Evolutionary conservation across 2,113 vertebrate genomes (phyloP).

Genomic region (Melanerpes aurifrons): DNA sequence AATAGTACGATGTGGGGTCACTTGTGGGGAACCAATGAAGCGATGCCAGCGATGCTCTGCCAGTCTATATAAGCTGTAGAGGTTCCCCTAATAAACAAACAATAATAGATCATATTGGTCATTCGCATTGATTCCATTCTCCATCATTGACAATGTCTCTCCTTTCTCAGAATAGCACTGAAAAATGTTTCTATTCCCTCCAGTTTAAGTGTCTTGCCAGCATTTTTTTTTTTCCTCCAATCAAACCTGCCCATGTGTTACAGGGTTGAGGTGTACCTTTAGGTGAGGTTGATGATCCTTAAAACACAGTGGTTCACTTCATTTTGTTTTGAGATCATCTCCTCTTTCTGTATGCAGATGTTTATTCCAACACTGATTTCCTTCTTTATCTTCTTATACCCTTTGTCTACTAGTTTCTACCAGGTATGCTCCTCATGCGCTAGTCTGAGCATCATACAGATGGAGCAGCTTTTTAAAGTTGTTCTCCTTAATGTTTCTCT

Average conservation of each 20-base stretch:
- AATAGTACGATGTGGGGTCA: too few species aligned
- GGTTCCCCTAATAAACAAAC: too few species aligned
- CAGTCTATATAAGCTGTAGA: too few species aligned
- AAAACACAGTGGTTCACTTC: background rate
- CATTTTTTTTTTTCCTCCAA: background rate
- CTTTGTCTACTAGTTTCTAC: background rate
- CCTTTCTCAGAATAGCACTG: background rate
- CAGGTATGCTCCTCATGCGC: background rate
- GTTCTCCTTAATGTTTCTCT: background rate
- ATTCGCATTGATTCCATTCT: too few species aligned
- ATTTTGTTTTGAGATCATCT: background rate
- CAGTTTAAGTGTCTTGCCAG: background rate
- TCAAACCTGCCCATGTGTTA: background rate
- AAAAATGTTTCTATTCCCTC: background rate
- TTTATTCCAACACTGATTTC: background rate
- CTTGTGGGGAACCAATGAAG: too few species aligned
- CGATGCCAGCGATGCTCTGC: too few species aligned
- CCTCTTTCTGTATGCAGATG: background rate
- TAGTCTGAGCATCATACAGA: background rate
- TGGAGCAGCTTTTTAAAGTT: background rate
- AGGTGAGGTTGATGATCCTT: background rate
- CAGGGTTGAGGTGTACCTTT: background rate
- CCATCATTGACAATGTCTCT: background rate
- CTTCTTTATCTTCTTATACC: background rate
- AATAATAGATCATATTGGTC: too few species aligned